Evolutionary conservation across 2,113 vertebrate genomes (phyloP).

Genomic region (Actenoides hombroni): DNA sequence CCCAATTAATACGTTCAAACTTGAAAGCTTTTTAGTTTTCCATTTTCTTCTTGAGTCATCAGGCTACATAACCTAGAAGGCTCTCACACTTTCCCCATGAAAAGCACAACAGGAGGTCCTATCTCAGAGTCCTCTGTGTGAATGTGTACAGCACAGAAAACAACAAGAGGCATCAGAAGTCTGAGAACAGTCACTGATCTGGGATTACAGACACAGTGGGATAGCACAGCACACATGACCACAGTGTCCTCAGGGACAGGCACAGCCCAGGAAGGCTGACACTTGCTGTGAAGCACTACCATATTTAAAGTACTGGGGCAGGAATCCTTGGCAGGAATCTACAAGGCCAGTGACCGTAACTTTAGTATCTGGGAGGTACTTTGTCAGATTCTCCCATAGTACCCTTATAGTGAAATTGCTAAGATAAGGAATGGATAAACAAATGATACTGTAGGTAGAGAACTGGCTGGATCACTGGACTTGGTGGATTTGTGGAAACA

Average conservation of each 20-base stretch:
- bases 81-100: neutral
- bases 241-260: neutral
- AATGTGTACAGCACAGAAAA: neutral
- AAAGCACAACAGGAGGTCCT: neutral
- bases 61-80: neutral
- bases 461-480: rapidly evolving
- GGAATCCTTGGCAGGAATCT: neutral
- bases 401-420: neutral
- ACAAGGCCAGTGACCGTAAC: neutral
- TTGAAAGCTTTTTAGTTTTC: neutral
- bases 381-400: neutral
- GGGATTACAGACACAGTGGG: neutral
- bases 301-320: neutral
- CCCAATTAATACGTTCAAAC: neutral
- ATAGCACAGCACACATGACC: neutral
- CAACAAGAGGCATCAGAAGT: neutral
- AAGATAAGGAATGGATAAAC: neutral
- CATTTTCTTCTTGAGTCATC: neutral
- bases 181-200: neutral
- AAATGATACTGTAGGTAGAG: neutral
- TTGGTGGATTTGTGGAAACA: neutral
- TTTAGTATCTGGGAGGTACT: neutral
- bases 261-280: neutral
- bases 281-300: neutral
- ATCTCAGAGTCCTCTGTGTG: neutral